phyloP scores from a whole-genome alignment of 1,140 invertebrate genomes.

The Eufriesea mexicana region DNA sequence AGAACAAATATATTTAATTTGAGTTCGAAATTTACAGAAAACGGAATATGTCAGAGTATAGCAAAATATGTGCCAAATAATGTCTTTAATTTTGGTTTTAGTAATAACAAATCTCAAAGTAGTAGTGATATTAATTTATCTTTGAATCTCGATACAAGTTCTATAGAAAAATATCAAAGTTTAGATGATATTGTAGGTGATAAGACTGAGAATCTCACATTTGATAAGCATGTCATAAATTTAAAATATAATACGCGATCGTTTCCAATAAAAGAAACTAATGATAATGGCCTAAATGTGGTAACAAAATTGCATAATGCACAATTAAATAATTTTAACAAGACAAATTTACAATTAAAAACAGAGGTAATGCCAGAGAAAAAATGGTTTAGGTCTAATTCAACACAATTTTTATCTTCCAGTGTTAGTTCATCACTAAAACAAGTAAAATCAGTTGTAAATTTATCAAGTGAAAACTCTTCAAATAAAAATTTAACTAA shows the following conservation, averaged over 20 bases:
- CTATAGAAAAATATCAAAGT: conserved; percentile 23
- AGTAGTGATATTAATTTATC: conserved; percentile 33
- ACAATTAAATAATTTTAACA: conserved; percentile 7
- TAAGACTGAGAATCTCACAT: conserved; percentile 50
- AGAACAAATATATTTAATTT: conserved; percentile 69
- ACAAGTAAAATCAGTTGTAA: conserved; percentile 49
- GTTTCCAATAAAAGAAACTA: neutral
- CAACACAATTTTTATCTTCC: conserved; percentile 35
- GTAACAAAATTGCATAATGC: neutral
- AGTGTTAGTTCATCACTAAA: conserved; percentile 67
- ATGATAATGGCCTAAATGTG: conserved; percentile 12
- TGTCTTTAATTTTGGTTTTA: conserved; percentile 48
- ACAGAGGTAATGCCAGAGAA: neutral
- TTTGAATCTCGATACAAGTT: conserved; percentile 12
- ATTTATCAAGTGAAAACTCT: conserved; percentile 49
- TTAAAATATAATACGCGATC: neutral
- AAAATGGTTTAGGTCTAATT: conserved; percentile 33
- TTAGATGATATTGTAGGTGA: conserved; percentile 29
- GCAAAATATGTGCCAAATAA: conserved; percentile 60
- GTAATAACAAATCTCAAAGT: conserved; percentile 46
- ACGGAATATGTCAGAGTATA: neutral
- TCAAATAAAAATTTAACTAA: conserved; percentile 35
- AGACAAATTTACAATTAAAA: neutral
- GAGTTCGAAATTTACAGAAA: conserved; percentile 17
- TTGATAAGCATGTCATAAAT: conserved; percentile 15